phyloP scores from a whole-genome alignment of 2,113 vertebrate genomes.

The Rhizomys pruinosus region DNA sequence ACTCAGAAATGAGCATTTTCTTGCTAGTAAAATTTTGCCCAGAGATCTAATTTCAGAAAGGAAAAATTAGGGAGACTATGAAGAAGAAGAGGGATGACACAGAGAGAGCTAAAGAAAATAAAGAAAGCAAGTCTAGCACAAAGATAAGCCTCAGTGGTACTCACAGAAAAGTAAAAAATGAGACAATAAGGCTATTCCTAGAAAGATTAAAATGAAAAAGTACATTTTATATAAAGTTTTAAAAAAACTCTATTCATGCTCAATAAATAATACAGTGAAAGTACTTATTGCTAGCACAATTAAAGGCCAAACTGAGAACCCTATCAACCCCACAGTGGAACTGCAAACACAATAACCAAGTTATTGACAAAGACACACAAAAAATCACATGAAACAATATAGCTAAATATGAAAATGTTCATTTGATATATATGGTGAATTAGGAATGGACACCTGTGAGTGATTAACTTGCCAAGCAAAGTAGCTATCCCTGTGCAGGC shows the following conservation, averaged over 20 bases:
- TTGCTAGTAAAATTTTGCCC: background rate
- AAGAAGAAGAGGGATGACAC: background rate
- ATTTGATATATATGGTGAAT: conserved; percentile 65
- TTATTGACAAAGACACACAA: conserved; percentile 73
- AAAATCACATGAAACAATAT: conserved; percentile 70
- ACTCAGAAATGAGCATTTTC: conserved; percentile 36
- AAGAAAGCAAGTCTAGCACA: background rate
- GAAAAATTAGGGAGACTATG: conserved; percentile 17
- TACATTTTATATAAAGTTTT: conserved; percentile 64
- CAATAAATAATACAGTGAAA: conserved; percentile 83
- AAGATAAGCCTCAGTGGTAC: conserved; percentile 32
- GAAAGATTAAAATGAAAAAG: conserved; percentile 80
- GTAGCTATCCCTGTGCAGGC: background rate
- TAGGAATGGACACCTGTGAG: conserved; percentile 45
- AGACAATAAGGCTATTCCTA: conserved; percentile 77
- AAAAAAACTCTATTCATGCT: too few relatives aligned
- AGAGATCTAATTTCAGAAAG: conserved; percentile 28
- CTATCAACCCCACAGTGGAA: conserved; percentile 74
- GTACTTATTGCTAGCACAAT: conserved; percentile 81
- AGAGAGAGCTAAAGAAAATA: conserved; percentile 8
- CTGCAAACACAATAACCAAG: conserved; percentile 68
- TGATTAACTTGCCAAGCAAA: conserved; percentile 63
- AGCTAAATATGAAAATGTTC: background rate
- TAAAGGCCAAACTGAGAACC: conserved; percentile 78
- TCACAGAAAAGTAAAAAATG: conserved; percentile 59